Evolutionary conservation across 2,888 invertebrate genomes (phyloP), one percentile per base, ranked within the genome.

Genomic region (Ypsolopha sequella): DNA sequence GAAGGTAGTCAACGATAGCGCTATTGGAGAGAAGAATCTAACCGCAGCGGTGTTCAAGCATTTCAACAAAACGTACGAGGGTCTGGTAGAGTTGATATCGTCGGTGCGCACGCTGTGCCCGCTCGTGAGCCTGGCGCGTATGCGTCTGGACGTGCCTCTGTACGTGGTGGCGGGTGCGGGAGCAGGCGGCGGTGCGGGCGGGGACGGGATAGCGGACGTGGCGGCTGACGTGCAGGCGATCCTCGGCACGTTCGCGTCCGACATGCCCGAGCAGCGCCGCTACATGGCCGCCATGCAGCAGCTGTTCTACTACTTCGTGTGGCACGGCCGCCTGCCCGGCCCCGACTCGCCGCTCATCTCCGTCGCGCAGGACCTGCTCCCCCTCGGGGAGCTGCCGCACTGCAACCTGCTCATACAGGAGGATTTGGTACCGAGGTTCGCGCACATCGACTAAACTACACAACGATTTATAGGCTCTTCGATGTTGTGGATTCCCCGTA

Each of bases 21-120:
- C 89, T 46, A 76, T 95, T 33, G 91, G 92, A 0, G 86, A 89
- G 34, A 80, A 88, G 53, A 91, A 91, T 53, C 66, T 93, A 38
- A 89, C 91, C 0, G 87, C 89, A 1, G 88, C 90, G 55, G 89
- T 90, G 10, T 87, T 92, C n/a, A 70, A 77, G 36, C 86, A 89
- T 56, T 93, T 94, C 67, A 91, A 92, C 56, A 82, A 89, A 51
- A 92, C 90, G 1, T 91, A 93, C 84, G 81, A 87, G 53, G 93
- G 93, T 35, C 76, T 95, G 45, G 90, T 90, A 11, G 84, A 91
- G 49, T 88, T 95, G 88, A 91, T 95, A 34, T 92, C 94, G 0
- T 92, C 94, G 58, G 90, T 95, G 33, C 90, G 95, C 51, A 93
- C 92, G 1, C 87, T 94, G 47, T 96, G 95, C 64, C 95, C 96